A percentile compares a stretch with the other conserved stretches of the same genome.
These are phyloP conservation scores for Hermodice carunculata DNA, from an alignment of 2,888 invertebrate species.

Conservation along the genomic window DNA sequence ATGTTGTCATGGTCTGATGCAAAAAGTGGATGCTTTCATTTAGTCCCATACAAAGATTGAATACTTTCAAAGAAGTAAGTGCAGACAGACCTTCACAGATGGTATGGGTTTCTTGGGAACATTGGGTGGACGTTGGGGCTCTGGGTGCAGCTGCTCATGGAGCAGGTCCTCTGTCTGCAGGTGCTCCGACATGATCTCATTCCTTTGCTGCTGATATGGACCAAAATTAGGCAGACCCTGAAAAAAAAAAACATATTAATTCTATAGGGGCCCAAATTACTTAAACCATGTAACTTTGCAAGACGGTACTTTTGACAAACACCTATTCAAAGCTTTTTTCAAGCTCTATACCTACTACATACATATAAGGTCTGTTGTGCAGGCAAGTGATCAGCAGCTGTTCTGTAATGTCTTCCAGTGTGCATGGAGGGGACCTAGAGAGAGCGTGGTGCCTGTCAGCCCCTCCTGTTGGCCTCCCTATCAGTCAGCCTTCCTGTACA, in stretches of 20 bases:
- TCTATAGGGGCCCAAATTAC: background rate
- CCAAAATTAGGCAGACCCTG: slow-evolving; percentile 93
- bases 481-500: no score
- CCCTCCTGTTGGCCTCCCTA: no score
- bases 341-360: no score
- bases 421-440: no score
- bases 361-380: no score
- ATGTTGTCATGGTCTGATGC: no score
- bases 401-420: no score
- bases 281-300: background rate
- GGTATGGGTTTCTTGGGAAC: slow-evolving; percentile 57
- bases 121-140: slow-evolving; percentile 50
- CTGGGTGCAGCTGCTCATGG: slow-evolving; percentile 27
- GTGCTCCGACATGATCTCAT: slow-evolving; percentile 74
- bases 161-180: slow-evolving; percentile 70
- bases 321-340: no score
- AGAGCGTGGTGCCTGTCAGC: no score
- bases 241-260: slow-evolving; percentile 3
- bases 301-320: no score
- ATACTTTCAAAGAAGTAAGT: background rate
- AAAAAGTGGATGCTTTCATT: background rate
- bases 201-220: slow-evolving; percentile 81
- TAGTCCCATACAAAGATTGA: background rate
- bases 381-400: no score
- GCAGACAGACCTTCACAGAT: slow-evolving; percentile 55